Base-by-base conservation (phyloP, 2,888 invertebrate genomes). In the Bugulina stolonifera region DNA sequence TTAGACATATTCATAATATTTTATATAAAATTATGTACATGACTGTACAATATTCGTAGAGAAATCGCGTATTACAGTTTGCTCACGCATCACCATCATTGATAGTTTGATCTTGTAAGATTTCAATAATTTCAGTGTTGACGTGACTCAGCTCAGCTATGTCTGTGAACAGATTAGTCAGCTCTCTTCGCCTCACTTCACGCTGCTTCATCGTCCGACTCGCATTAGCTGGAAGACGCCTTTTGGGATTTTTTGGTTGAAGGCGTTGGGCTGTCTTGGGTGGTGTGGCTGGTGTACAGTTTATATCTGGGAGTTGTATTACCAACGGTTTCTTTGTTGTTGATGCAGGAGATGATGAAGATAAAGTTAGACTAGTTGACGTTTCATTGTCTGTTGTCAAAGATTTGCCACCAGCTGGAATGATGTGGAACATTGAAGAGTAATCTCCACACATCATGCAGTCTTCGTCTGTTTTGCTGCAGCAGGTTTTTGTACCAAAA, bases 271-370 rank as follows among this genome's bases (percentile, higher is more conserved):
- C 5, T n/a, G 57, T n/a, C 18, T 23, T 25, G 5, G 57, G 23
- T 5, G 57, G 57, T n/a, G 57, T 57, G 10, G 57, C 57, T 14
- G 57, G 57, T 57, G 57, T 57, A 25, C 57, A 57, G 57, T 57
- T 57, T 5, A 57, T 57, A 25, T 57, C 23, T 57, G 57, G 57
- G n/a, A 57, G 25, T 25, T 57, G 57, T 14, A 57, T 57, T 18
- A 57, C 25, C 25, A 57, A 18, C 18, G 57, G 18, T n/a, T n/a
- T 5, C 57, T 57, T 25, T 18, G 57, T 25, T 25, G 18, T 57
- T n/a, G n/a, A n/a, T n/a, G n/a, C n/a, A n/a, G n/a, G n/a, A n/a
- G n/a, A n/a, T n/a, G n/a, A n/a, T n/a, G n/a, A n/a, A n/a, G n/a
- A n/a, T n/a, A n/a, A n/a, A n/a, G n/a, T n/a, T n/a, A n/a, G n/a